Percentiles rank a stretch among this genome's conserved stretches.
phyloP scores from a whole-genome alignment of 1,140 invertebrate genomes.

The Microplitis mediator region DNA sequence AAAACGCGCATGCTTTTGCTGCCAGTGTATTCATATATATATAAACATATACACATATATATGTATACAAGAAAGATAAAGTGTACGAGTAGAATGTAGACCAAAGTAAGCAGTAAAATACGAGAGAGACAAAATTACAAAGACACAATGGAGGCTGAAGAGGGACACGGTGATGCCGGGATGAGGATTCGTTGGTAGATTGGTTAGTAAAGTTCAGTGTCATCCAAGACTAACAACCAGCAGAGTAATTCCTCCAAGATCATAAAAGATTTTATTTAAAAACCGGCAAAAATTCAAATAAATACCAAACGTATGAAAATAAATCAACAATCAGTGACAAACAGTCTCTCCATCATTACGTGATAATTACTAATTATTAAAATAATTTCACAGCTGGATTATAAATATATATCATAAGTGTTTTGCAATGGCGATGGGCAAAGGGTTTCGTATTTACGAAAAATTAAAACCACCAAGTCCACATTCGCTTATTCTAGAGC shows the following conservation, averaged over 20 bases:
- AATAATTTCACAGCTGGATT: not conserved
- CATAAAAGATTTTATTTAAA: too few relatives aligned
- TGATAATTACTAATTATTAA: not conserved
- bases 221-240: not conserved
- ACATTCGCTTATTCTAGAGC: conserved; percentile 89
- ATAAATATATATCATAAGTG: not conserved
- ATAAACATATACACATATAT: too few relatives aligned
- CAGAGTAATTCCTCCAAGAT: too few relatives aligned
- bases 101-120: not conserved
- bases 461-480: conserved; percentile 83
- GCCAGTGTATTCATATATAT: too few relatives aligned
- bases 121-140: not conserved
- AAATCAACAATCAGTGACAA: not conserved
- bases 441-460: conserved; percentile 88
- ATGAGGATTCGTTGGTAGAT: not conserved
- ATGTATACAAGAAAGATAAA: too few relatives aligned
- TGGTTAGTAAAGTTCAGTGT: conserved; percentile 1
- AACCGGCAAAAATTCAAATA: too few relatives aligned
- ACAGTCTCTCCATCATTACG: too few relatives aligned
- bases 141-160: not conserved
- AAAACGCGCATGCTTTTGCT: too few relatives aligned
- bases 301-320: not conserved
- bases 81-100: not conserved
- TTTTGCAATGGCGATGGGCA: conserved; percentile 85
- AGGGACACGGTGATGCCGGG: not conserved